Conservation (phyloP, 2,113 vertebrate species). For the Aegotheles bennettii region DNA sequence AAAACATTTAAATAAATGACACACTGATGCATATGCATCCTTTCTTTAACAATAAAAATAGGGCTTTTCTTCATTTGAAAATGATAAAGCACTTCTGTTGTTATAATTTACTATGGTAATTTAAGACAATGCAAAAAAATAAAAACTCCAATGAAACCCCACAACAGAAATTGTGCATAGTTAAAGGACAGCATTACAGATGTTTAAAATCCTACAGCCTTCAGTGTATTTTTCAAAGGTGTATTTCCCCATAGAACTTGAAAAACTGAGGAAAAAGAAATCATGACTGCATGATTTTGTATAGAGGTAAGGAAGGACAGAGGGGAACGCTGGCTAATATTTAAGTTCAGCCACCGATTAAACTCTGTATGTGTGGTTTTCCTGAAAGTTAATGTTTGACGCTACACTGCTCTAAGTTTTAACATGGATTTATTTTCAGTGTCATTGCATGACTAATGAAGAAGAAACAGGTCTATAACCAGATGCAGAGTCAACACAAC, state of each 20-base stretch:
- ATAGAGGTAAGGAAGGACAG: not conserved
- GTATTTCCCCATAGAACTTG: not conserved
- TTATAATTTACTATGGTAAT: not conserved
- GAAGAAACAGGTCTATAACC: not conserved
- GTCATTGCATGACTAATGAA: not conserved
- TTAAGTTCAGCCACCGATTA: not conserved
- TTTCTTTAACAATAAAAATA: slow-evolving; percentile 41
- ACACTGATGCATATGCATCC: not conserved
- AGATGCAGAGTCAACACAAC: not conserved
- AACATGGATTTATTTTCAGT: not conserved
- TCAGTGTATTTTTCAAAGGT: not conserved
- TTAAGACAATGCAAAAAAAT: slow-evolving; percentile 3
- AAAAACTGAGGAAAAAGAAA: not conserved
- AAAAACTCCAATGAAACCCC: not conserved
- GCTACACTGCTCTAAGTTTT: not conserved
- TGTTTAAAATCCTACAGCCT: not conserved
- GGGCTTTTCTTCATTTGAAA: slow-evolving; percentile 38
- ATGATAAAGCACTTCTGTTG: not conserved
- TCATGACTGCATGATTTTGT: not conserved
- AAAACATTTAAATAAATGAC: slow-evolving; percentile 56
- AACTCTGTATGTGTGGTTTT: not conserved
- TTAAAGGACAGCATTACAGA: not conserved
- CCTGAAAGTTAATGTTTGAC: not conserved
- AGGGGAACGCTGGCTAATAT: not conserved
- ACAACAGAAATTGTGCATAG: not conserved